phyloP scores from a whole-genome alignment of 2,888 invertebrate genomes.

The Gisinianus flammeolus region DNA sequence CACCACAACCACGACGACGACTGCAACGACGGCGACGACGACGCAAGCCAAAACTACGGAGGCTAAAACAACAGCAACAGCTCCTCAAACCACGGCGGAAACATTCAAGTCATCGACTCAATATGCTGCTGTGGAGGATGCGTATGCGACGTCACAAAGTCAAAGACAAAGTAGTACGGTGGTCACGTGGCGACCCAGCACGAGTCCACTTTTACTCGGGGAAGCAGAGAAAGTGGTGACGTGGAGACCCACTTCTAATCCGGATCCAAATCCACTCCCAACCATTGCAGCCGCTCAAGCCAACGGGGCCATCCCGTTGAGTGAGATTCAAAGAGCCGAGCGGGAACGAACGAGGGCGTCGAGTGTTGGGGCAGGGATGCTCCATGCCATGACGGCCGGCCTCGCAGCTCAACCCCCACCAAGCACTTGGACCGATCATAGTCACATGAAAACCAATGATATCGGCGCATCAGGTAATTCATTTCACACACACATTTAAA shows the following conservation, averaged over 20 bases:
- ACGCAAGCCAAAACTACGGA: constrained; percentile 33
- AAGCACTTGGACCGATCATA: constrained; percentile 7
- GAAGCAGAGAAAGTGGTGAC: constrained; percentile 46
- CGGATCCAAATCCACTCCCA: constrained; percentile 20
- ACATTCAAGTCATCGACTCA: neutral
- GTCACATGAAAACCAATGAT: neutral
- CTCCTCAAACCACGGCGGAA: constrained; percentile 22
- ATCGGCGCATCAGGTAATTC: constrained; percentile 33
- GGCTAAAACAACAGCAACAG: constrained; percentile 4
- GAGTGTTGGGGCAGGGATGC: constrained; percentile 51
- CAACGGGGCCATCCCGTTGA: constrained; percentile 15
- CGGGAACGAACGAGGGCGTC: constrained; percentile 29
- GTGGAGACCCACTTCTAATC: constrained; percentile 52
- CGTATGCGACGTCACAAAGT: neutral
- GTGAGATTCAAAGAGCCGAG: neutral
- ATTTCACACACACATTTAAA: too few species aligned
- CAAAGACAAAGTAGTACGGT: constrained; percentile 11
- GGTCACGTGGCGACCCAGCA: constrained; percentile 25
- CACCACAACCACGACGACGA: constrained; percentile 30
- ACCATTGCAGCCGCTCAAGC: constrained; percentile 25
- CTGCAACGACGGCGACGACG: constrained; percentile 35
- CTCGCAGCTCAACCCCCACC: constrained; percentile 35
- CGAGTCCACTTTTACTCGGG: too few species aligned
- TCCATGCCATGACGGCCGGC: constrained; percentile 56
- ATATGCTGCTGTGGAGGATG: constrained; percentile 13